Evolutionary conservation across 2,797 vertebrate genomes (phyloP), one percentile per base, ranked within the genome.

Genomic region (Aeoliscus strigatus): DNA sequence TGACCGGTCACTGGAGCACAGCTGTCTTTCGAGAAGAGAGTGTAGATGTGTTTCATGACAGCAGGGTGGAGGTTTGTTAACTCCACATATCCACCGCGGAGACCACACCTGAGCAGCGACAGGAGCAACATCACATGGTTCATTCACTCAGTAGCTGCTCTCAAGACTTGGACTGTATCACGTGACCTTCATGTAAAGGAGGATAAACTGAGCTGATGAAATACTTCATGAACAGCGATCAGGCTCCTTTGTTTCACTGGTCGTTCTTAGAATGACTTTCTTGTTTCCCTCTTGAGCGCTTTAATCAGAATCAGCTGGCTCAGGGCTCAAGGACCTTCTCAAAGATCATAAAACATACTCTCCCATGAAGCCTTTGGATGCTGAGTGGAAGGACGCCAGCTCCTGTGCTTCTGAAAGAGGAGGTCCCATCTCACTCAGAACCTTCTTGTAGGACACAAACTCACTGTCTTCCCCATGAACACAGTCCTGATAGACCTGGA

Each of bases 391-490:
- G 39, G 91, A 95, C 0, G 85, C 91, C 38, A 96, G 66, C 57
- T 96, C 90, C 75, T 93, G 85, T 6, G 27, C 70, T 1, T 70
- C 54, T 0, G 87, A 67, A 14, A 88, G 81, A 8, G 87, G 83
- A 1, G 84, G 79, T 1, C 90, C 91, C 91, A 95, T 88, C 75
- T 94, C 90, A 2, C 60, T 61, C 40, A 96, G 69, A 10, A 92
- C 88, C 71, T 78, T 93, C 88, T 92, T 96, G 73, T 94, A 96
- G 0, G 92, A 94, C 41, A 91, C 47, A 81, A 94, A 94, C 40
- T 72, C 49, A 0, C 45, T 75, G 2, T 81, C 81, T 25, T 88
- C 61, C 1, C 75, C 86, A 1, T 85, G 83, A 34, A 94, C 9
- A 8, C 68, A 87, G 44, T 86, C 87, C 60, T 96, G 94, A 63